Conservation (phyloP, 2,113 vertebrate genomes). For the Phasianus colchicus region DNA sequence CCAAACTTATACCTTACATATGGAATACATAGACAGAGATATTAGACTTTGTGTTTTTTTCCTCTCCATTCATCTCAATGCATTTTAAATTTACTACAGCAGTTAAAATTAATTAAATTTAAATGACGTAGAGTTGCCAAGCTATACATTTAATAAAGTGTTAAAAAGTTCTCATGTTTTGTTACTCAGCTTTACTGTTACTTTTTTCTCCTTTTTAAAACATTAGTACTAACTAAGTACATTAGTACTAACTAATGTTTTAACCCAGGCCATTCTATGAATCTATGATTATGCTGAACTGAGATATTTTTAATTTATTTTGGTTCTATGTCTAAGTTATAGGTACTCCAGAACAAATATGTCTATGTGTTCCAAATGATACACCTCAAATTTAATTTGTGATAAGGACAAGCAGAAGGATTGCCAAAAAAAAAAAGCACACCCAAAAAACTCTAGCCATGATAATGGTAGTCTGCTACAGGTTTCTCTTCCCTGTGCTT, state of each 20-base stretch:
- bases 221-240: neutral
- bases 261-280: neutral
- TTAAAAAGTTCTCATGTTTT: neutral
- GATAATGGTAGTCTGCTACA: neutral
- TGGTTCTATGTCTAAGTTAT: neutral
- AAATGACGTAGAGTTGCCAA: neutral
- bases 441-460: neutral
- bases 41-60: neutral
- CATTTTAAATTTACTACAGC: neutral
- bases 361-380: neutral
- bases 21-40: accelerated
- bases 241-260: neutral
- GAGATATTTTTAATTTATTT: no score
- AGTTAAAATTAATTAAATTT: neutral
- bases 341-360: neutral
- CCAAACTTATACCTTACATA: neutral
- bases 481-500: neutral
- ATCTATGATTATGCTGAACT: neutral
- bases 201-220: neutral
- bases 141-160: neutral
- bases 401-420: neutral
- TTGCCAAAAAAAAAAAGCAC: neutral
- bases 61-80: neutral
- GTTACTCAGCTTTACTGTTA: neutral
- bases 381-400: neutral